Evolutionary conservation across 2,797 vertebrate species (phyloP).

Genomic region (Enteromius unitaeniatus): DNA sequence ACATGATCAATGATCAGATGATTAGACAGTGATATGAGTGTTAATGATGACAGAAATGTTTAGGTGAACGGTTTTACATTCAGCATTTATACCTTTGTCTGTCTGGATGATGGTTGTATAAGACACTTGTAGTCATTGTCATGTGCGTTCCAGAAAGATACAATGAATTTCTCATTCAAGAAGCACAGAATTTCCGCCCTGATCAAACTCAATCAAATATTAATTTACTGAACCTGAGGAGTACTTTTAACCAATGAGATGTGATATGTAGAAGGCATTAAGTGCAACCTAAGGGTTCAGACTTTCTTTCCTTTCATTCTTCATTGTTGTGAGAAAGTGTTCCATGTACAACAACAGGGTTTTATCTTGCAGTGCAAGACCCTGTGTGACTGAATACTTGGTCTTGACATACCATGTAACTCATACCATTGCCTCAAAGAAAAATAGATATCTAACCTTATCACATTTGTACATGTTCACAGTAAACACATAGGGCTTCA

Average conservation of each 20-base stretch:
- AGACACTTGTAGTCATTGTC: not conserved
- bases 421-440: not conserved
- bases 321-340: conserved; percentile 34
- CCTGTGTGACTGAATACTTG: conserved; percentile 1
- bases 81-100: not conserved
- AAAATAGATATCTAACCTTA: not conserved
- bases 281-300: conserved; percentile 44
- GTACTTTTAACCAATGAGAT: conserved; percentile 54
- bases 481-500: not conserved
- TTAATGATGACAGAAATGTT: not conserved
- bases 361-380: conserved; percentile 30
- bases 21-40: not conserved
- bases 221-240: conserved; percentile 50
- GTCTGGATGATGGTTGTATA: not conserved
- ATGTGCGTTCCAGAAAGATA: not conserved
- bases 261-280: conserved; percentile 44
- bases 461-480: conserved; percentile 5
- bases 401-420: not conserved
- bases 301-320: conserved; percentile 46
- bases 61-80: not conserved
- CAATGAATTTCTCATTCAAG: conserved; percentile 9
- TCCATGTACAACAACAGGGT: conserved; percentile 25
- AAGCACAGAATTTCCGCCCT: conserved; percentile 35
- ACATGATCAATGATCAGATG: not conserved
- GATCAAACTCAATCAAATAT: conserved; percentile 52